These are phyloP conservation scores for Beris morrisii DNA, from an alignment of 2,888 invertebrate species.

Conservation along the genomic window DNA sequence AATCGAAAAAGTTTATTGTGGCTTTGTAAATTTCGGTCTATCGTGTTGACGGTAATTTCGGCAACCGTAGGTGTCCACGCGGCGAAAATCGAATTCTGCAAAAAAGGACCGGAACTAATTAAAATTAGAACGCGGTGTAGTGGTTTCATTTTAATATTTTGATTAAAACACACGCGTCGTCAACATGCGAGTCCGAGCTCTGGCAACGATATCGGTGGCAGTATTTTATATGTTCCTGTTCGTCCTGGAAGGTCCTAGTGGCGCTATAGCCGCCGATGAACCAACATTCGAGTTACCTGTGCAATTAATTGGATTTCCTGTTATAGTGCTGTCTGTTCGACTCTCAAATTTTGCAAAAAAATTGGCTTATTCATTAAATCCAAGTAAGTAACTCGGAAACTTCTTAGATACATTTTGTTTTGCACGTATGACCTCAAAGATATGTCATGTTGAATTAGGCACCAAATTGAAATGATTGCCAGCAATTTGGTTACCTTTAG, in stretches of 20 bases:
- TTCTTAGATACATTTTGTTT: too few species aligned
- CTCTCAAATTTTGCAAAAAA: conserved; percentile 82
- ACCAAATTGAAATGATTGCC: too few species aligned
- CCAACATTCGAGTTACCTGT: conserved; percentile 76
- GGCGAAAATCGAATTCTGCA: neutral
- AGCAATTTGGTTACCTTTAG: too few species aligned
- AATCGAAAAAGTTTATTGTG: conserved; percentile 32
- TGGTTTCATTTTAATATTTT: conserved; percentile 36
- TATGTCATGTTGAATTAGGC: too few species aligned
- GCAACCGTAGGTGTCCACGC: neutral
- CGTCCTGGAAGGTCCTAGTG: conserved; percentile 38
- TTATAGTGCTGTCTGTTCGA: conserved; percentile 76
- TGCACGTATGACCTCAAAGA: too few species aligned
- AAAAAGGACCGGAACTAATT: conserved; percentile 36
- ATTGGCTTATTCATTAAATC: conserved; percentile 77
- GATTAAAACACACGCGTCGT: conserved; percentile 9
- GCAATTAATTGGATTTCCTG: conserved; percentile 82
- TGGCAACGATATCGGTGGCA: conserved; percentile 21
- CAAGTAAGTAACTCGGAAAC: conserved; percentile 63
- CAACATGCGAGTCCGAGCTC: conserved; percentile 28
- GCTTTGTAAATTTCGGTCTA: conserved; percentile 18
- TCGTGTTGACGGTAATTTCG: conserved; percentile 5
- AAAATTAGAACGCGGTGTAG: conserved; percentile 21
- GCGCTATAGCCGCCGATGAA: conserved; percentile 51
- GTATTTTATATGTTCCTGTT: conserved; percentile 49